phyloP scores from a whole-genome alignment of 2,113 vertebrate genomes.

The Bubo bubo region DNA sequence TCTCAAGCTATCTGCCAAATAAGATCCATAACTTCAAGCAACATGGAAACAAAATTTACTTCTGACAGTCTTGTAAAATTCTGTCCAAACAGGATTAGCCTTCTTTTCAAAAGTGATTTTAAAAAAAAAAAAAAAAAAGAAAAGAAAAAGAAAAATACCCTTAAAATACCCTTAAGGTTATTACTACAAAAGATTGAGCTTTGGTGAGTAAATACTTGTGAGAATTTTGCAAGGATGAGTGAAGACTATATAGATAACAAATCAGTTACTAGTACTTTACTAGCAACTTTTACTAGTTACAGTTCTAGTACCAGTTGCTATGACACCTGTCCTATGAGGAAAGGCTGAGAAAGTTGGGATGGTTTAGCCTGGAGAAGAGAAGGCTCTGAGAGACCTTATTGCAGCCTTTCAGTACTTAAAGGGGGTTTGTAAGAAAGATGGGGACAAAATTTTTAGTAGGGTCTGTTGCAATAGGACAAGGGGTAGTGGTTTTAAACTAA shows the following conservation, averaged over 20 bases:
- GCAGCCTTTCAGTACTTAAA: background rate
- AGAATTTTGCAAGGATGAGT: background rate
- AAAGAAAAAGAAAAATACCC: background rate
- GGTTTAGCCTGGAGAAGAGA: background rate
- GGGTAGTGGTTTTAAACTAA: background rate
- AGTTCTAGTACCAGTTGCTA: background rate
- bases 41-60: background rate
- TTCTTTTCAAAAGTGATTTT: background rate
- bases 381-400: fast-evolving
- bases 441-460: background rate
- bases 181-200: background rate
- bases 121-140: background rate
- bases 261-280: background rate
- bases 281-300: background rate
- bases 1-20: background rate
- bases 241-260: background rate
- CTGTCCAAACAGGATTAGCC: background rate
- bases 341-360: background rate
- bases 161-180: background rate
- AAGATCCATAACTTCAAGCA: background rate
- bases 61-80: constrained; percentile 1
- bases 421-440: background rate
- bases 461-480: background rate
- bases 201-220: background rate
- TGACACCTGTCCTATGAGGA: background rate